A percentile compares a stretch with the other conserved stretches of the same genome.
Conservation (phyloP, 2,113 vertebrate genomes). For the Xiphorhynchus elegans region DNA sequence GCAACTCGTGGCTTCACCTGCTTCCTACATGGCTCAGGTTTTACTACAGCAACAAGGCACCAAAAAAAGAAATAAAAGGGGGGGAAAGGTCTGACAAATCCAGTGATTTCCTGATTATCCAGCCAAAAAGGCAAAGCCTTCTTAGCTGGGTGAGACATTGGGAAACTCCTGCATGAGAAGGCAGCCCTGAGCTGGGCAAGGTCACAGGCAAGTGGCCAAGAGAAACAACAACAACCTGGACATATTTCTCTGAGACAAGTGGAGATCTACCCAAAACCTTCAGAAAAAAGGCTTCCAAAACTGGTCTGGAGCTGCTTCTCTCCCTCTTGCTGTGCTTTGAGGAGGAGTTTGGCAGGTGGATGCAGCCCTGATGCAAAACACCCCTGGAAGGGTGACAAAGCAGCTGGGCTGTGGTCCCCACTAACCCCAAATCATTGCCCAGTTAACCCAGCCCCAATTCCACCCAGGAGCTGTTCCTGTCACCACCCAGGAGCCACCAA, state of each 20-base stretch:
- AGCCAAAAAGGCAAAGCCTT: not conserved
- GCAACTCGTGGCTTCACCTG: rapidly evolving
- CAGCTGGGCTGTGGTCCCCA: not conserved
- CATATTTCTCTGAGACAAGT: rapidly evolving
- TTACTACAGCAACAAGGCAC: not conserved
- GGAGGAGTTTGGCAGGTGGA: not conserved
- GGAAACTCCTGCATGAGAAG: not conserved
- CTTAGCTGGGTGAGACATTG: not conserved
- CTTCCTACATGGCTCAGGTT: not conserved
- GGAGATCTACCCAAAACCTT: not conserved
- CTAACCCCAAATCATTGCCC: not conserved
- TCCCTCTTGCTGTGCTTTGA: not conserved
- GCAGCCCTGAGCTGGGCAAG: not conserved
- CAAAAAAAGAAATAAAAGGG: not conserved
- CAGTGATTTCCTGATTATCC: not conserved
- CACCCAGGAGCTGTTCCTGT: not conserved
- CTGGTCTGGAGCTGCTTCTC: not conserved
- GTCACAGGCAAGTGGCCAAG: not conserved
- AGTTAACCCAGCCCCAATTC: not conserved
- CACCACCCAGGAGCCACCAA: not conserved
- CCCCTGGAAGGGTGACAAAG: not conserved
- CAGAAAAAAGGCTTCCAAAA: not conserved
- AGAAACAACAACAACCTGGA: not conserved
- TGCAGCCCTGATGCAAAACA: not conserved
- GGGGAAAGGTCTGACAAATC: not conserved